Evolutionary conservation across 2,113 vertebrate genomes (phyloP).

Genomic region (Oryzias celebensis): DNA sequence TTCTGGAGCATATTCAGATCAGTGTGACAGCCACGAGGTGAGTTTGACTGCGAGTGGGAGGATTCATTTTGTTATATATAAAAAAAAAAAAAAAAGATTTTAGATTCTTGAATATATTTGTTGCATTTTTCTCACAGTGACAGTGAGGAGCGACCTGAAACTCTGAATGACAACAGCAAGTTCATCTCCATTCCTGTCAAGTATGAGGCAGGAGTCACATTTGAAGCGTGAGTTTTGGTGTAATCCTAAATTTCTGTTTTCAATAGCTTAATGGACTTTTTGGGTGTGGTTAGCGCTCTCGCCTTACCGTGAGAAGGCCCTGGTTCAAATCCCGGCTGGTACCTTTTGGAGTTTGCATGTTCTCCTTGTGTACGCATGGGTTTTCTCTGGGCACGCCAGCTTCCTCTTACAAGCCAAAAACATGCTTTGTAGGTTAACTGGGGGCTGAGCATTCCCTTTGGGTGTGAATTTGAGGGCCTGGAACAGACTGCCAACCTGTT

Average conservation of each 20-base stretch:
- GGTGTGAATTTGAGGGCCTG: too few relatives aligned
- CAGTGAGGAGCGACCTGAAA: slow-evolving; percentile 85
- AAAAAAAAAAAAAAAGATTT: neutral
- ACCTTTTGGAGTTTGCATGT: too few relatives aligned
- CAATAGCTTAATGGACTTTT: too few relatives aligned
- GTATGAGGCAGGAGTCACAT: slow-evolving; percentile 85
- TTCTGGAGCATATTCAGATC: slow-evolving; percentile 82
- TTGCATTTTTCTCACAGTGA: slow-evolving; percentile 78
- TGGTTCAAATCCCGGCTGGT: too few relatives aligned
- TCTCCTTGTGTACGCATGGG: too few relatives aligned
- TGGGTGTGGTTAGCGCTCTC: too few relatives aligned
- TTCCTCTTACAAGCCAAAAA: too few relatives aligned
- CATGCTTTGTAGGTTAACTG: too few relatives aligned
- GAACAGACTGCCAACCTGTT: too few relatives aligned
- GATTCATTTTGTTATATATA: neutral
- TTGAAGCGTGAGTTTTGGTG: slow-evolving; percentile 81
- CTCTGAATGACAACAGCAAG: slow-evolving; percentile 80
- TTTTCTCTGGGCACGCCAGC: too few relatives aligned
- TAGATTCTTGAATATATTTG: neutral
- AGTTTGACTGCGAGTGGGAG: neutral
- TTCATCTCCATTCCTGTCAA: slow-evolving; percentile 84
- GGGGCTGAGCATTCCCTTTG: too few relatives aligned
- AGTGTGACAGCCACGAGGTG: slow-evolving; percentile 87
- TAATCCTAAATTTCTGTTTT: neutral
- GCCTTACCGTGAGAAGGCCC: too few relatives aligned